Percentiles rank a stretch among this genome's conserved stretches.
Evolutionary conservation across 2,888 invertebrate genomes (phyloP).

Genomic region (Melitaea athalia): DNA sequence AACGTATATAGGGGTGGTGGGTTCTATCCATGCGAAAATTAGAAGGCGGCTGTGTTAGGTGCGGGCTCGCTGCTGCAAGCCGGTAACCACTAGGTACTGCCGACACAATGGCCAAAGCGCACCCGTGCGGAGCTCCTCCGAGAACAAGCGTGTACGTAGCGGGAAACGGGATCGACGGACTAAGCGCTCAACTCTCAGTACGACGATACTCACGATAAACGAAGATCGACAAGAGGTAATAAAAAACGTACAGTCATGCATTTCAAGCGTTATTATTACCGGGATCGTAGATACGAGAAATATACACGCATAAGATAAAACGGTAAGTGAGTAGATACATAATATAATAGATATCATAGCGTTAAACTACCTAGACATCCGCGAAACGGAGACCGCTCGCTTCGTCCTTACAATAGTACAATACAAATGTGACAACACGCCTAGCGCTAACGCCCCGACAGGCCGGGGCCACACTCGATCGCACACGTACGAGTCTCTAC

Average conservation of each 20-base stretch:
- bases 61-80: conserved; percentile 77
- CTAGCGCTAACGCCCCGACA: conserved; percentile 79
- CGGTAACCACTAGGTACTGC: conserved; percentile 72
- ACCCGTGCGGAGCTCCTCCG: conserved; percentile 77
- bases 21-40: conserved; percentile 82
- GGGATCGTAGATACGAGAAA: conserved; percentile 85
- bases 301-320: conserved; percentile 81
- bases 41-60: conserved; percentile 81
- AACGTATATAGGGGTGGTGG: conserved; percentile 81
- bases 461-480: conserved; percentile 72
- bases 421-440: conserved; percentile 81
- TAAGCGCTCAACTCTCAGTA: conserved; percentile 79
- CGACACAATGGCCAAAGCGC: conserved; percentile 79
- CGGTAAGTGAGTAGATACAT: conserved; percentile 77
- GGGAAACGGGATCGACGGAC: conserved; percentile 77
- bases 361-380: conserved; percentile 78
- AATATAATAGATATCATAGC: conserved; percentile 76
- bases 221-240: conserved; percentile 81
- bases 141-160: conserved; percentile 81
- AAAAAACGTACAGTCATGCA: conserved; percentile 93
- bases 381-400: conserved; percentile 76
- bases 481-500: conserved; percentile 79
- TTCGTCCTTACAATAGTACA: conserved; percentile 79
- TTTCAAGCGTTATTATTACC: conserved; percentile 94
- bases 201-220: conserved; percentile 76